These are phyloP conservation scores for Pyrocephalus nanus DNA, from an alignment of 2,797 vertebrate genomes.

Conservation along the genomic window DNA sequence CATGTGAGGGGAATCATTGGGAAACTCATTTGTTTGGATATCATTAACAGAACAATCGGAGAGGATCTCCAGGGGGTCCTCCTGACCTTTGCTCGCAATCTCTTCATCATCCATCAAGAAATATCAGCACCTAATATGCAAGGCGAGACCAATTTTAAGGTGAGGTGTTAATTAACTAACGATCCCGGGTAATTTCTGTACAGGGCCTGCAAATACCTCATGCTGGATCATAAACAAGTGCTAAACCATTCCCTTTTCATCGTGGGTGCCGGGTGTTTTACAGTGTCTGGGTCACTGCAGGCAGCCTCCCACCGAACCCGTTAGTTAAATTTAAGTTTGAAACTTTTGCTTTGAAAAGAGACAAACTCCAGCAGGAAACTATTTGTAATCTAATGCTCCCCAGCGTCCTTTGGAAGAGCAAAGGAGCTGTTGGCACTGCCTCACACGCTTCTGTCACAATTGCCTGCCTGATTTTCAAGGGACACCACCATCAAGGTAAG, in stretches of 20 bases:
- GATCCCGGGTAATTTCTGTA: constrained; percentile 83
- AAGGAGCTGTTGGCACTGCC: constrained; percentile 15
- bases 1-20: constrained; percentile 86
- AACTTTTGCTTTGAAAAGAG: constrained; percentile 77
- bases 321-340: constrained; percentile 81
- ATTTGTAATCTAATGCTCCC: constrained; percentile 9
- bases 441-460: constrained; percentile 1
- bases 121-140: constrained; percentile 96
- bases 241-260: constrained; percentile 72
- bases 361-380: constrained; percentile 39
- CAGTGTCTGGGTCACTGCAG: constrained; percentile 70
- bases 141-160: constrained; percentile 98
- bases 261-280: constrained; percentile 51
- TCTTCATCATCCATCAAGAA: constrained; percentile 99
- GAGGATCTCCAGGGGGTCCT: constrained; percentile 94
- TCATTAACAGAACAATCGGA: constrained; percentile 95
- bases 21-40: constrained; percentile 96
- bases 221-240: constrained; percentile 80
- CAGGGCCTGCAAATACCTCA: constrained; percentile 80
- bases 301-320: constrained; percentile 71
- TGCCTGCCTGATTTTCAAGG: not conserved
- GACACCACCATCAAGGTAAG: not conserved
- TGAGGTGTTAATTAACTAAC: constrained; percentile 93
- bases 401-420: constrained; percentile 20
- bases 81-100: constrained; percentile 97